Evolutionary conservation across 2,888 invertebrate species (phyloP).

Genomic region (Alloplasta piceator): DNA sequence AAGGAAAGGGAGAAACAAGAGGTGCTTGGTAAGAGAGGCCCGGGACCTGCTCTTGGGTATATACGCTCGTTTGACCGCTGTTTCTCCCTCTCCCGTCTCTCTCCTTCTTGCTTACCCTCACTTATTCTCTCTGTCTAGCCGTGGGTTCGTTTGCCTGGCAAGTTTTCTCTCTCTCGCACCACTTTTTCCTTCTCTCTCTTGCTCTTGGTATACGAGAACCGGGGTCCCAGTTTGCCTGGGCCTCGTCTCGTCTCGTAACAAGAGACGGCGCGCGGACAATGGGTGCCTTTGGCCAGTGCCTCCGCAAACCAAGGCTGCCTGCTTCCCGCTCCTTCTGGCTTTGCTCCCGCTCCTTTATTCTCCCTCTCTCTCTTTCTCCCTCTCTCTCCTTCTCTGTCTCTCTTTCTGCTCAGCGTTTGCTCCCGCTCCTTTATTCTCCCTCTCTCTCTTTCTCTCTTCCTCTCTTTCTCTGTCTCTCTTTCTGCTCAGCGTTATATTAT

Average conservation of each 20-base stretch:
- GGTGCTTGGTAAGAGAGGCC: background rate
- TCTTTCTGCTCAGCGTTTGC: constrained; percentile 19
- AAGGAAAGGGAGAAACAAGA: constrained; percentile 2
- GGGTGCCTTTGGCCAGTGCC: constrained; percentile 79
- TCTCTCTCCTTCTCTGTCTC: constrained; percentile 39
- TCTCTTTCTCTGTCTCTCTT: constrained; percentile 56
- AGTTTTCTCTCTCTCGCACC: constrained; percentile 18
- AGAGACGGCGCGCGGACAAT: constrained; percentile 81
- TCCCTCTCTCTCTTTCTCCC: constrained; percentile 45
- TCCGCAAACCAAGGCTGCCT: constrained; percentile 79
- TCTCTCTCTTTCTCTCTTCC: constrained; percentile 34
- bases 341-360: constrained; percentile 55
- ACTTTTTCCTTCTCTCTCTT: constrained; percentile 12
- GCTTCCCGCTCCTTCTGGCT: constrained; percentile 62
- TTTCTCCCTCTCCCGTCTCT: constrained; percentile 37
- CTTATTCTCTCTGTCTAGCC: constrained; percentile 25
- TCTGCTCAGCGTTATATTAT: constrained; percentile 18
- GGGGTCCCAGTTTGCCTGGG: constrained; percentile 46
- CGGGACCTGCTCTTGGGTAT: constrained; percentile 53
- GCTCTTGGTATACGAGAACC: constrained; percentile 30
- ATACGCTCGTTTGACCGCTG: constrained; percentile 61
- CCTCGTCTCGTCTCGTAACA: constrained; percentile 80
- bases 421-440: too few species aligned
- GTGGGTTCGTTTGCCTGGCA: constrained; percentile 54
- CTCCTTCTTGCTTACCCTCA: background rate